Evolutionary conservation across 2,797 vertebrate genomes (phyloP).

Genomic region (Muraenolepis orangiensis): DNA sequence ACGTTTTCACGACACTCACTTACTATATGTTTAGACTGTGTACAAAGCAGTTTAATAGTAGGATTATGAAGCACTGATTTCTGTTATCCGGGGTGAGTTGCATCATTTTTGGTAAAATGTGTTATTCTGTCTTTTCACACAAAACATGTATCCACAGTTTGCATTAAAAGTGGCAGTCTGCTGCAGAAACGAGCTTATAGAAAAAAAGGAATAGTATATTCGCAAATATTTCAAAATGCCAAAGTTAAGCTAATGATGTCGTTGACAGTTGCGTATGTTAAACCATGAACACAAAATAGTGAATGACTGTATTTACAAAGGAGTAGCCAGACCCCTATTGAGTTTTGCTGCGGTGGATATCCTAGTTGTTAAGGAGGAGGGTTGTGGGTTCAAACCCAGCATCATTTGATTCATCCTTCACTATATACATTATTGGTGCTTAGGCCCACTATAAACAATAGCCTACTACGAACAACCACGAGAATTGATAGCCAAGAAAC

Average conservation of each 20-base stretch:
- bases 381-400: background rate
- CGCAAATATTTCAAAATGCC: no score
- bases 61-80: constrained; percentile 52
- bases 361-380: background rate
- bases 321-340: background rate
- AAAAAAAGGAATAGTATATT: background rate
- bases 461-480: no score
- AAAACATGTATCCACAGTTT: background rate
- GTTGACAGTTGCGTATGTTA: background rate
- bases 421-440: no score
- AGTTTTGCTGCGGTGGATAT: background rate
- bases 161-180: background rate
- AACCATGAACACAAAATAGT: background rate
- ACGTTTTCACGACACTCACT: background rate
- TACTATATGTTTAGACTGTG: background rate
- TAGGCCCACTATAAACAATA: no score
- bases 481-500: no score
- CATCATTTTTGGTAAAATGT: constrained; percentile 63
- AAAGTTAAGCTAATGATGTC: background rate
- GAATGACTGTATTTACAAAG: background rate
- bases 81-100: constrained; percentile 65
- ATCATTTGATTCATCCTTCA: no score
- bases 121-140: background rate
- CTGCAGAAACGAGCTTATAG: background rate
- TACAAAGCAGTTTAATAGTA: constrained; percentile 15